Percentiles rank a stretch among this genome's conserved stretches.
phyloP scores from a whole-genome alignment of 2,113 vertebrate species.

The Microcebus tavaratra region DNA sequence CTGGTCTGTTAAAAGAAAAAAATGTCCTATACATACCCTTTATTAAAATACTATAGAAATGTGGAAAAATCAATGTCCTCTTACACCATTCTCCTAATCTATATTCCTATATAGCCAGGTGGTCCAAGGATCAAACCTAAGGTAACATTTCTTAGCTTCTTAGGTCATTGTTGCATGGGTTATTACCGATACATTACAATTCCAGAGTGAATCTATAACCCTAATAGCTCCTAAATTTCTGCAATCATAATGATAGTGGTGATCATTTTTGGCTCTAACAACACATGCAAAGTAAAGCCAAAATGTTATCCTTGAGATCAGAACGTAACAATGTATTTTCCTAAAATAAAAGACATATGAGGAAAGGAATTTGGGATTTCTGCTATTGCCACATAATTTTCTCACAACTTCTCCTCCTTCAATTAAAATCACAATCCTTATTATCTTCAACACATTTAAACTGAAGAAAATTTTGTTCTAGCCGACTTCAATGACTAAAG shows the following conservation, averaged over 20 bases:
- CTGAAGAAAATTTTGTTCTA: constrained; percentile 17
- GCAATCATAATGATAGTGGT: background rate
- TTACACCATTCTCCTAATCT: background rate
- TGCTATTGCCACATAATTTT: background rate
- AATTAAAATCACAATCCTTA: background rate
- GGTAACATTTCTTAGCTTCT: background rate
- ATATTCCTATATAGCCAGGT: background rate
- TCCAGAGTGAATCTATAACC: background rate
- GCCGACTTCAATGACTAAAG: background rate
- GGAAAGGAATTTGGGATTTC: background rate
- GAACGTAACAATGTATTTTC: background rate
- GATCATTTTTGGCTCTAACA: background rate
- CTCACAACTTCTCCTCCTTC: background rate
- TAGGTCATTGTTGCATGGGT: background rate
- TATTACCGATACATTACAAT: background rate
- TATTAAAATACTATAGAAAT: background rate
- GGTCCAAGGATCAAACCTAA: background rate
- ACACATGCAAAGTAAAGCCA: background rate
- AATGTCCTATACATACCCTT: background rate
- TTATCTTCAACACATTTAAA: constrained; percentile 8
- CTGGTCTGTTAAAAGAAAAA: background rate
- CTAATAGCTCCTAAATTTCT: background rate
- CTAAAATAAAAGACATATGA: background rate
- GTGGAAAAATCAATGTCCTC: background rate
- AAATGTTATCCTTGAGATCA: background rate